A percentile compares a stretch with the other conserved stretches of the same genome.
Evolutionary conservation across 2,797 vertebrate species (phyloP).

Genomic region (Neomorphus geoffroyi): DNA sequence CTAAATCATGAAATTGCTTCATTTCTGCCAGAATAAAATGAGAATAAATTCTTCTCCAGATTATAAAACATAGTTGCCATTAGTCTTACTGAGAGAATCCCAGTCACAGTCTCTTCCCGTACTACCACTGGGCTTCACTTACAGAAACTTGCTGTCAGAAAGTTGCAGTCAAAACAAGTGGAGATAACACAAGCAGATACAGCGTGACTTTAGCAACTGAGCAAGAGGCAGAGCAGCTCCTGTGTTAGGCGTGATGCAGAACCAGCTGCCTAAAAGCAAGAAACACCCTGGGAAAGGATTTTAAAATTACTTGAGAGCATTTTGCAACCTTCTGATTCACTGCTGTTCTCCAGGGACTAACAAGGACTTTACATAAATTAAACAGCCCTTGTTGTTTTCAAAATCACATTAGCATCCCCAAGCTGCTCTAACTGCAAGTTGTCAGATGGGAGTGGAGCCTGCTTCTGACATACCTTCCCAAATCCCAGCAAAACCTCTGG

Average conservation of each 20-base stretch:
- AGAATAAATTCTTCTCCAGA: neutral
- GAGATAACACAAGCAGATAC: neutral
- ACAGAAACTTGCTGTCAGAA: neutral
- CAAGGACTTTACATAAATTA: neutral
- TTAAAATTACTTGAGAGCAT: neutral
- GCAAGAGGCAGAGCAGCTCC: neutral
- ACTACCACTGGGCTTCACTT: neutral
- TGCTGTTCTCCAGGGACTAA: neutral
- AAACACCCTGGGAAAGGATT: neutral
- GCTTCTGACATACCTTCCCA: neutral
- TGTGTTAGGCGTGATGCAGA: neutral
- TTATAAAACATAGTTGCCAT: neutral
- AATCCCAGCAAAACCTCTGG: neutral
- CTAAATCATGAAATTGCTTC: neutral
- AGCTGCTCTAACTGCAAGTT: neutral
- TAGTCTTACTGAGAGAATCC: neutral
- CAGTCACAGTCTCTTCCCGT: neutral
- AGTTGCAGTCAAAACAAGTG: neutral
- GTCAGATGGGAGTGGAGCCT: neutral
- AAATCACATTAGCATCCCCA: neutral
- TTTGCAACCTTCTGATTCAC: neutral
- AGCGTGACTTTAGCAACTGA: neutral
- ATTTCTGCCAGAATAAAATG: neutral
- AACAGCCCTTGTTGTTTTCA: neutral
- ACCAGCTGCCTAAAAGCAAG: neutral